Evolutionary conservation across 2,888 invertebrate species (phyloP).

Genomic region (Erebia palarica): DNA sequence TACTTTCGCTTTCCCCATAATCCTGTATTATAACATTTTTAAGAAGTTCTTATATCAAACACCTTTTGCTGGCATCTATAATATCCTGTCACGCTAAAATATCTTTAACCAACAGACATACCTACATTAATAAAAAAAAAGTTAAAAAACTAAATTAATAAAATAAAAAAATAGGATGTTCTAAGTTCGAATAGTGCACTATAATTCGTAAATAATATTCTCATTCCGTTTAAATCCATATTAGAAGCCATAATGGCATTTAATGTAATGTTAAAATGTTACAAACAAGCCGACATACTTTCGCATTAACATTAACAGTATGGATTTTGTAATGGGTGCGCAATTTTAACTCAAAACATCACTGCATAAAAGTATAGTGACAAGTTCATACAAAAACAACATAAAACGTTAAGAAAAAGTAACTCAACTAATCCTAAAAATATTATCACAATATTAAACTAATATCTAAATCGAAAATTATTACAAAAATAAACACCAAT

Average conservation of each 20-base stretch:
- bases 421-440: constrained; percentile 47
- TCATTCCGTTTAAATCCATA: too few species aligned
- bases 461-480: constrained; percentile 36
- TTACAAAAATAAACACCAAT: constrained; percentile 34
- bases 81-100: not conserved
- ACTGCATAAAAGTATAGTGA: constrained; percentile 14
- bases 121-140: not conserved
- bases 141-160: not conserved
- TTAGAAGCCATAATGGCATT: too few species aligned
- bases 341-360: constrained; percentile 5
- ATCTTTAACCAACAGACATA: not conserved
- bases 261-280: not conserved
- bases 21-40: too few species aligned
- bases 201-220: too few species aligned
- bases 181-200: too few species aligned
- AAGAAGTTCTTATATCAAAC: constrained; percentile 8
- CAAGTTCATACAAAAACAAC: constrained; percentile 33
- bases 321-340: not conserved
- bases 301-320: not conserved
- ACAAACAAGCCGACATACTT: not conserved
- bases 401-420: constrained; percentile 38
- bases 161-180: not conserved
- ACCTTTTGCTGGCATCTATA: not conserved
- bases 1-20: too few species aligned
- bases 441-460: constrained; percentile 48